Evolutionary conservation across 2,888 invertebrate genomes (phyloP).

Genomic region (Linnaemya tessellans): DNA sequence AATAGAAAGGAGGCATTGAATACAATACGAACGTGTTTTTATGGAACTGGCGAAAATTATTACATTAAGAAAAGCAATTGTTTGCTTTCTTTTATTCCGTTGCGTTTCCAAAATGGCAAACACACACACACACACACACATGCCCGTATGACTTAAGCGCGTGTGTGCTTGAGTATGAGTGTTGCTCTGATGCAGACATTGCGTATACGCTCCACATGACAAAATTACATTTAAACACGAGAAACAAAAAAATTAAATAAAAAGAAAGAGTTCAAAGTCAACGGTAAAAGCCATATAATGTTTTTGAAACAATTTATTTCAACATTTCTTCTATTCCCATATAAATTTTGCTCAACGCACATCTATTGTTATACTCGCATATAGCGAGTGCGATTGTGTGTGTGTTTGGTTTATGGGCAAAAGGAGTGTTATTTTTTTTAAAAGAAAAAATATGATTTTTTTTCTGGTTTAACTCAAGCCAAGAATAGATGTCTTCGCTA

Average conservation of each 20-base stretch:
- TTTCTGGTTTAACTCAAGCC: constrained; percentile 67
- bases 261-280: constrained; percentile 74
- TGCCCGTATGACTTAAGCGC: too few species aligned
- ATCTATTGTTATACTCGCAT: not conserved
- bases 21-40: not conserved
- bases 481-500: constrained; percentile 60
- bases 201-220: constrained; percentile 73
- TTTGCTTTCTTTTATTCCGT: constrained; percentile 7
- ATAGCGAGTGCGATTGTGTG: not conserved
- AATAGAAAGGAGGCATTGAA: constrained; percentile 6
- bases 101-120: constrained; percentile 15
- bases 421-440: constrained; percentile 16
- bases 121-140: not conserved
- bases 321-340: constrained; percentile 25
- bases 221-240: constrained; percentile 62
- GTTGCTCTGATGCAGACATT: constrained; percentile 39
- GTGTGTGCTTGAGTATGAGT: constrained; percentile 5
- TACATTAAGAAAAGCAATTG: constrained; percentile 50
- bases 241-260: not conserved
- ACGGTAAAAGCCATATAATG: constrained; percentile 71
- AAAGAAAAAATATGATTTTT: constrained; percentile 70
- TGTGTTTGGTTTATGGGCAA: constrained; percentile 1
- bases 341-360: constrained; percentile 15
- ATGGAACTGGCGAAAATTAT: constrained; percentile 52
- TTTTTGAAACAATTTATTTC: constrained; percentile 58